A percentile compares a stretch with the other conserved stretches of the same genome.
phyloP scores from a whole-genome alignment of 2,888 invertebrate species.

The Lasioglossum calceatum region DNA sequence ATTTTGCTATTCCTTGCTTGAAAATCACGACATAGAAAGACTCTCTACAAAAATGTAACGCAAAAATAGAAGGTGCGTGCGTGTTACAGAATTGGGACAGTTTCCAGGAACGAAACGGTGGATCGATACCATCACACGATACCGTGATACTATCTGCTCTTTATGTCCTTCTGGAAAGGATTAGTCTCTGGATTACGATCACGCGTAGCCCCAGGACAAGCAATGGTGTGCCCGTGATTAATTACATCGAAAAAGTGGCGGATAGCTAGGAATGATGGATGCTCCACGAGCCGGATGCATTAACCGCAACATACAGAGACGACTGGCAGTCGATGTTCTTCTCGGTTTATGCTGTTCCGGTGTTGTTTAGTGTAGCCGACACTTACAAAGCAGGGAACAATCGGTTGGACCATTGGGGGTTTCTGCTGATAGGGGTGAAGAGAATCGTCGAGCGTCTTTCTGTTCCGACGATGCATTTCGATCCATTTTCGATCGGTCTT shows the following conservation, averaged over 20 bases:
- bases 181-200: conserved; percentile 67
- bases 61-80: background rate
- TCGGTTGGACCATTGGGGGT: background rate
- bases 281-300: conserved; percentile 57
- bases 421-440: background rate
- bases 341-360: conserved; percentile 29
- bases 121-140: conserved; percentile 54
- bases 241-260: conserved; percentile 70
- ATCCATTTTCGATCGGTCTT: background rate
- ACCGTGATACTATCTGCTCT: conserved; percentile 63
- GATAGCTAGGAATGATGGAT: conserved; percentile 73
- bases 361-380: background rate
- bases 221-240: conserved; percentile 71
- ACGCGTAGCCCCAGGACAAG: conserved; percentile 66
- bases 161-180: conserved; percentile 53
- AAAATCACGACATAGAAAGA: background rate
- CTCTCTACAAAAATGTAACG: background rate
- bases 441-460: conserved; percentile 7
- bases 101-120: conserved; percentile 43
- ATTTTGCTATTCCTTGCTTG: too few relatives aligned
- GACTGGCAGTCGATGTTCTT: conserved; percentile 12
- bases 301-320: conserved; percentile 52
- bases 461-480: background rate
- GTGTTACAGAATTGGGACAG: background rate
- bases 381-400: background rate